phyloP scores from a whole-genome alignment of 2,888 invertebrate species.

The Sarcophaga caerulescens region DNA sequence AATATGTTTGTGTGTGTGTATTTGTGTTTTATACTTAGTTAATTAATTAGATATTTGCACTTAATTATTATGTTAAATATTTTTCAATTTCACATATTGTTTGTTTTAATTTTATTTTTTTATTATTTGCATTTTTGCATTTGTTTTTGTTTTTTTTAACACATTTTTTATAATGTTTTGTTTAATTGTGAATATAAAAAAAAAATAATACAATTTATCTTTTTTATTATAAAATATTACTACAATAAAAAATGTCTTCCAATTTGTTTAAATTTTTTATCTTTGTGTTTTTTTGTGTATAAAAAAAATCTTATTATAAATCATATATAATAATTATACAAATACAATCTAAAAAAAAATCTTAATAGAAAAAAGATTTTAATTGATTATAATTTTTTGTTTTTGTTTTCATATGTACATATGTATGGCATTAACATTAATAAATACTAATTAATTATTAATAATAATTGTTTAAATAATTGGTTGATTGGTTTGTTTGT shows the following conservation, averaged over 20 bases:
- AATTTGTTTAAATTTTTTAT: constrained; percentile 11
- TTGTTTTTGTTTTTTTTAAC: background rate
- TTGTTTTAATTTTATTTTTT: background rate
- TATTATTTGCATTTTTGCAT: background rate
- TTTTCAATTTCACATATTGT: constrained; percentile 3
- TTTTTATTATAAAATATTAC: constrained; percentile 18
- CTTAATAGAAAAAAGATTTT: constrained; percentile 6
- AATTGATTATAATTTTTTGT: background rate
- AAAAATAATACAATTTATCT: constrained; percentile 46
- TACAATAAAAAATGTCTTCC: constrained; percentile 46
- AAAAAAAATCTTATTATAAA: constrained; percentile 18
- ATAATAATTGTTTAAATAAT: constrained; percentile 18
- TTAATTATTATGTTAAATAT: constrained; percentile 60
- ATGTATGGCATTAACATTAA: constrained; percentile 20
- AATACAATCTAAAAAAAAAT: background rate
- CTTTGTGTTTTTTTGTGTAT: constrained; percentile 18
- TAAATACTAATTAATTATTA: constrained; percentile 20
- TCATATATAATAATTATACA: background rate
- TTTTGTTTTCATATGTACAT: background rate
- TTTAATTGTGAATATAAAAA: constrained; percentile 22
- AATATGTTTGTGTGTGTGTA: constrained; percentile 9
- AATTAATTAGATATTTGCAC: constrained; percentile 66
- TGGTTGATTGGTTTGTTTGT: constrained; percentile 53
- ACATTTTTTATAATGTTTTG: too few relatives aligned
- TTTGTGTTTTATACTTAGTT: constrained; percentile 42